phyloP scores from a whole-genome alignment of 1,140 invertebrate genomes.

The Camponotus vicinus region DNA sequence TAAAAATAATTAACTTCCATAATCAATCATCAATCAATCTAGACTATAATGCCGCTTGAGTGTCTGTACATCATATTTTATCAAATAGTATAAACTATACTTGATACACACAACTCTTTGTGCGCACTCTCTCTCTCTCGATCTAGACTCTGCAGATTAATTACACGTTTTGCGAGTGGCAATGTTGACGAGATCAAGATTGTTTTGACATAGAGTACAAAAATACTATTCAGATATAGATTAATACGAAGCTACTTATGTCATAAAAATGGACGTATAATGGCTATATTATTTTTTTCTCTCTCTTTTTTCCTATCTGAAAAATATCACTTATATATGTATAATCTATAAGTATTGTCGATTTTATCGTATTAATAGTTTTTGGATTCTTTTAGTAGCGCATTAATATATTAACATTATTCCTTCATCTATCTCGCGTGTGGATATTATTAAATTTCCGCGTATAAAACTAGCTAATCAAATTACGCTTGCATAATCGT shows the following conservation, averaged over 20 bases:
- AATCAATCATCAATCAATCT: neutral
- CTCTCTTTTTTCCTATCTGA: neutral
- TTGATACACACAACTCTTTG: neutral
- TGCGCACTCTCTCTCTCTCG: neutral
- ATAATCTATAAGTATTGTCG: neutral
- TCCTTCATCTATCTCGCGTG: neutral
- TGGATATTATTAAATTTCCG: slow-evolving; percentile 41
- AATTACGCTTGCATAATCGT: slow-evolving; percentile 41
- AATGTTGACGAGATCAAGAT: neutral
- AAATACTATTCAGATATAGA: neutral
- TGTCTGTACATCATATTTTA: neutral
- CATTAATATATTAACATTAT: slow-evolving; percentile 19
- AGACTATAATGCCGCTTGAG: neutral
- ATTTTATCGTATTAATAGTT: slow-evolving; percentile 25
- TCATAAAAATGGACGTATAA: neutral
- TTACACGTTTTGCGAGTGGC: neutral
- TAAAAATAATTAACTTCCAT: slow-evolving; percentile 3
- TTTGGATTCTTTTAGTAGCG: neutral
- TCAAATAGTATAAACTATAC: neutral
- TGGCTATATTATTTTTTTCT: neutral
- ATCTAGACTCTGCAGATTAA: neutral
- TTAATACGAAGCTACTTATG: neutral
- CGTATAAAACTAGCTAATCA: slow-evolving; percentile 30
- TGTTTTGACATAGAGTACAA: neutral
- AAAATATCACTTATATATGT: neutral